These are phyloP conservation scores for Rambutsinella grinnellia DNA, from an alignment of 2,888 invertebrate species.

Conservation along the genomic window DNA sequence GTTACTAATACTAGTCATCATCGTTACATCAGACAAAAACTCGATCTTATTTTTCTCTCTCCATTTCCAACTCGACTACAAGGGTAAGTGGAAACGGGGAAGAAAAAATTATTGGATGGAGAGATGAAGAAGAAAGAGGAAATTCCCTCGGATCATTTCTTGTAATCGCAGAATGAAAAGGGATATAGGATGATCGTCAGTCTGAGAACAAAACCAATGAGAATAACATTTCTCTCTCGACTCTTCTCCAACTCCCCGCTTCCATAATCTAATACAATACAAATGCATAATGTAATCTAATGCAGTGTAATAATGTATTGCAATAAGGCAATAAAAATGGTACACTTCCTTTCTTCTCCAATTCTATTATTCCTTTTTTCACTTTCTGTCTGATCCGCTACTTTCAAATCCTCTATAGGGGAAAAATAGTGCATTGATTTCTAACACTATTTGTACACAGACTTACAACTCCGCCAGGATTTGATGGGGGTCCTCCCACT, in stretches of 20 bases:
- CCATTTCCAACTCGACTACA: background rate
- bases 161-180: slow-evolving; percentile 18
- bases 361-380: slow-evolving; percentile 20
- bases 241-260: background rate
- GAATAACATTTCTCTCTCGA: background rate
- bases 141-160: too few species aligned
- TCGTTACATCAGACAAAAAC: slow-evolving; percentile 15
- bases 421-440: too few species aligned
- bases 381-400: slow-evolving; percentile 20
- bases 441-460: too few species aligned
- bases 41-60: slow-evolving; percentile 5
- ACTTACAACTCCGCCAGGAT: too few species aligned
- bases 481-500: too few species aligned
- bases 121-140: slow-evolving; percentile 15
- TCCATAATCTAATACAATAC: slow-evolving; percentile 52
- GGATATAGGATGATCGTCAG: slow-evolving; percentile 14
- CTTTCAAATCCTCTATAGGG: too few species aligned
- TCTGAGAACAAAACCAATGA: background rate
- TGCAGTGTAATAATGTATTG: slow-evolving; percentile 54
- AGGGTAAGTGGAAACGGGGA: background rate
- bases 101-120: background rate
- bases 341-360: slow-evolving; percentile 30
- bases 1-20: slow-evolving; percentile 32
- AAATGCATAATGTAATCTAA: slow-evolving; percentile 59
- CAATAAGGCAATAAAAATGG: slow-evolving; percentile 56